Evolutionary conservation across 2,797 vertebrate species (phyloP).

Genomic region (Danionella dracula): DNA sequence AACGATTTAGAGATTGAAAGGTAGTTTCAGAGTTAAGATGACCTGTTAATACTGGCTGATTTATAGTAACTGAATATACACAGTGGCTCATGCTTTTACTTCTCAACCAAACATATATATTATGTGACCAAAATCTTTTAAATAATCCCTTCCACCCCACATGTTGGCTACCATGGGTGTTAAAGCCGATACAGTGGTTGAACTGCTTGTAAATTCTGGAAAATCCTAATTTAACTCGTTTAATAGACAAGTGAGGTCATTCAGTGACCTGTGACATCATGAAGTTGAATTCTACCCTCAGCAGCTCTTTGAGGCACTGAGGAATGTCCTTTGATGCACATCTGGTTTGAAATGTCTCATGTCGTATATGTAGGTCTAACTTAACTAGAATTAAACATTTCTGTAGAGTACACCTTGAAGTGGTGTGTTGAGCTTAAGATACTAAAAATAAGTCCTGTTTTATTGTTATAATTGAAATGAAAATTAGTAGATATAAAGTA

Average conservation of each 20-base stretch:
- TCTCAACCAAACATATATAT: background rate
- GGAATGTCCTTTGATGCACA: background rate
- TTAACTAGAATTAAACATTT: background rate
- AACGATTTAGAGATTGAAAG: too few species aligned
- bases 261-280: constrained; percentile 7
- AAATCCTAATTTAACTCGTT: background rate
- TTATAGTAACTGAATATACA: background rate
- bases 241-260: background rate
- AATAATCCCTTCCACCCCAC: background rate
- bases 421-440: too few species aligned
- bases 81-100: background rate
- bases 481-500: too few species aligned
- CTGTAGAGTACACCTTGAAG: too few species aligned
- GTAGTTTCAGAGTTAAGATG: too few species aligned
- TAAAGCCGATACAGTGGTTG: background rate
- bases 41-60: too few species aligned
- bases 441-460: too few species aligned
- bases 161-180: background rate
- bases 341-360: background rate
- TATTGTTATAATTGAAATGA: too few species aligned
- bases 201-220: background rate
- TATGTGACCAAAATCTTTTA: background rate
- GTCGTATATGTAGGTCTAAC: background rate
- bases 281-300: background rate
- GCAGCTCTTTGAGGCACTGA: background rate